Evolutionary conservation across 2,888 invertebrate genomes (phyloP).

Genomic region (Drosophila mettleri): DNA sequence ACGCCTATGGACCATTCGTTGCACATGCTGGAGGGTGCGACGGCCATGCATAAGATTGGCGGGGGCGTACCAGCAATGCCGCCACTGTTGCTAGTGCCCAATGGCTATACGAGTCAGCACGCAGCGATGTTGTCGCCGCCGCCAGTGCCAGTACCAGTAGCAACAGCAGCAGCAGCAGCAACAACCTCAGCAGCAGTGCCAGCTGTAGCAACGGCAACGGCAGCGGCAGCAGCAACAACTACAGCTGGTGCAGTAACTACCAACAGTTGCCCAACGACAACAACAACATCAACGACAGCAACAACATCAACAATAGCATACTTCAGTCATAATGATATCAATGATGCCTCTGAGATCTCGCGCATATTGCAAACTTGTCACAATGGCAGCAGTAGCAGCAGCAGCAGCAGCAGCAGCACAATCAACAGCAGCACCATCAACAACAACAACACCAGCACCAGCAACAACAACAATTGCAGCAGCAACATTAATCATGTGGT

Average conservation of each 20-base stretch:
- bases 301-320: conserved; percentile 46
- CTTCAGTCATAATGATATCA: conserved; percentile 83
- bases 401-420: conserved; percentile 71
- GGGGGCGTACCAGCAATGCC: conserved; percentile 32
- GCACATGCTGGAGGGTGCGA: conserved; percentile 36
- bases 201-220: conserved; percentile 17
- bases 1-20: conserved; percentile 37
- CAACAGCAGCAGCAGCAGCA: conserved; percentile 16
- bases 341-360: conserved; percentile 85
- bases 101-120: conserved; percentile 55
- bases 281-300: conserved; percentile 23
- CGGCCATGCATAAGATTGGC: conserved; percentile 26
- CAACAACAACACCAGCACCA: conserved; percentile 38
- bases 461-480: conserved; percentile 7
- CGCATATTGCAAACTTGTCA: conserved; percentile 85
- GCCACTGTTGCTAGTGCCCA: conserved; percentile 48
- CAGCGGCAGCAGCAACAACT: conserved; percentile 9
- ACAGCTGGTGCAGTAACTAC: conserved; percentile 21
- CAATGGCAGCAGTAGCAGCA: conserved; percentile 81
- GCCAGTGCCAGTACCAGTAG: conserved; percentile 12
- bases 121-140: conserved; percentile 61
- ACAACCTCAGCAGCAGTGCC: conserved; percentile 9
- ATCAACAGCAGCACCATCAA: conserved; percentile 47
- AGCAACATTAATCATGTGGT: conserved; percentile 9
- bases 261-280: conserved; percentile 11